Conservation (phyloP, 1,140 invertebrate genomes). For the Drosophila murphyi region DNA sequence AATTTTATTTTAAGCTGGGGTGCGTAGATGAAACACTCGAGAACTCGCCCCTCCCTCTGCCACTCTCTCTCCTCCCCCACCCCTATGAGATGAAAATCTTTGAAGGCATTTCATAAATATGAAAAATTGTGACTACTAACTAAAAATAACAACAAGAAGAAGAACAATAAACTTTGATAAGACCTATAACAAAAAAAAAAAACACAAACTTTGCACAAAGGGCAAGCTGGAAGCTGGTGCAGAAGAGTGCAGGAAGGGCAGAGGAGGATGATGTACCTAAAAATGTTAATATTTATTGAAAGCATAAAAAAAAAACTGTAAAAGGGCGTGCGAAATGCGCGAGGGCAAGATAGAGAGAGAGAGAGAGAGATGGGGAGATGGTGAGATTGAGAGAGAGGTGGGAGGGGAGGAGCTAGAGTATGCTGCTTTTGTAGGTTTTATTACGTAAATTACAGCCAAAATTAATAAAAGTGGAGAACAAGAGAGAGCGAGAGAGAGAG, state of each 20-base stretch:
- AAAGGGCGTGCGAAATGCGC: slow-evolving; percentile 1
- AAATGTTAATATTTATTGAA: slow-evolving; percentile 63
- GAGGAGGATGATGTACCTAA: slow-evolving; percentile 26
- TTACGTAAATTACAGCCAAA: slow-evolving; percentile 6
- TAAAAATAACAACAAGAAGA: slow-evolving; percentile 43
- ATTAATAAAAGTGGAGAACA: background rate
- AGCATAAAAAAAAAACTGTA: slow-evolving; percentile 42
- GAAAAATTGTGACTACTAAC: slow-evolving; percentile 54
- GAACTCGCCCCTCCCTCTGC: background rate
- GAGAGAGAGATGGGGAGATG: background rate
- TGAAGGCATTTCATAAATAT: slow-evolving; percentile 63
- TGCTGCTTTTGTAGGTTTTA: slow-evolving; percentile 6
- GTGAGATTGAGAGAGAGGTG: background rate
- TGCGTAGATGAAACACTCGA: background rate
- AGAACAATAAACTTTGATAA: slow-evolving; percentile 36
- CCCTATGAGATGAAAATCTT: slow-evolving; percentile 58
- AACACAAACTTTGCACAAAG: background rate
- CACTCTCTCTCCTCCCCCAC: background rate
- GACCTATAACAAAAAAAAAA: slow-evolving; percentile 10
- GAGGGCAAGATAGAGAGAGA: background rate
- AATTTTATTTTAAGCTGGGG: slow-evolving; percentile 13
- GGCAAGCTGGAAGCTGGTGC: background rate
- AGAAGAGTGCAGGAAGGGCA: background rate
- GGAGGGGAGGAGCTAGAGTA: background rate
- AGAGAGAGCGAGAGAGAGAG: no score